phyloP scores from a whole-genome alignment of 2,888 invertebrate genomes.

The Pterobdella sp. region DNA sequence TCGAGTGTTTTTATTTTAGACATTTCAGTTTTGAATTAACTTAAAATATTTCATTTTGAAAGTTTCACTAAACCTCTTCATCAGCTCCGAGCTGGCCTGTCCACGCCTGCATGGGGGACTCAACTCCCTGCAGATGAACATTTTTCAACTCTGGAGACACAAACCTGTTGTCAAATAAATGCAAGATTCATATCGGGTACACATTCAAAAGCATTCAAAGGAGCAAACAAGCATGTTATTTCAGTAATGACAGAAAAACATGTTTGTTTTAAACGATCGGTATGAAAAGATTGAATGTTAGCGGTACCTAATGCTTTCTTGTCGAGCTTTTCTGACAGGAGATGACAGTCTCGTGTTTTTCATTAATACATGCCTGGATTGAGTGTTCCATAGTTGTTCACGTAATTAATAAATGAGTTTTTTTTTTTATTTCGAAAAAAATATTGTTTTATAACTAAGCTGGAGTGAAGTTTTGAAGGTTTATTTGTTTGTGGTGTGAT shows the following conservation, averaged over 20 bases:
- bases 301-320: conserved; percentile 34
- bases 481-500: too few species aligned
- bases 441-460: too few species aligned
- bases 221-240: not conserved
- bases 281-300: not conserved
- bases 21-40: too few species aligned
- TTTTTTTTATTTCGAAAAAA: too few species aligned
- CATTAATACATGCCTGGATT: conserved; percentile 36
- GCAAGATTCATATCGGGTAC: not conserved
- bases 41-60: too few species aligned
- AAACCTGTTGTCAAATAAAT: conserved; percentile 33
- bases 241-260: not conserved
- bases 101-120: conserved; percentile 26
- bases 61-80: too few species aligned
- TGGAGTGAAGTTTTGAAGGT: too few species aligned
- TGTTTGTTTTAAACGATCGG: not conserved
- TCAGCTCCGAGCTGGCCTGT: conserved; percentile 21
- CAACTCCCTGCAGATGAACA: conserved; percentile 25
- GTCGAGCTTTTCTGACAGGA: conserved; percentile 46
- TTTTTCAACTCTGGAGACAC: conserved; percentile 36
- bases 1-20: too few species aligned
- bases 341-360: conserved; percentile 45
- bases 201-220: not conserved
- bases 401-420: too few species aligned
- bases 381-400: too few species aligned